Base-by-base conservation (phyloP, 2,113 vertebrate genomes). In the Chaetodon trifascialis region DNA sequence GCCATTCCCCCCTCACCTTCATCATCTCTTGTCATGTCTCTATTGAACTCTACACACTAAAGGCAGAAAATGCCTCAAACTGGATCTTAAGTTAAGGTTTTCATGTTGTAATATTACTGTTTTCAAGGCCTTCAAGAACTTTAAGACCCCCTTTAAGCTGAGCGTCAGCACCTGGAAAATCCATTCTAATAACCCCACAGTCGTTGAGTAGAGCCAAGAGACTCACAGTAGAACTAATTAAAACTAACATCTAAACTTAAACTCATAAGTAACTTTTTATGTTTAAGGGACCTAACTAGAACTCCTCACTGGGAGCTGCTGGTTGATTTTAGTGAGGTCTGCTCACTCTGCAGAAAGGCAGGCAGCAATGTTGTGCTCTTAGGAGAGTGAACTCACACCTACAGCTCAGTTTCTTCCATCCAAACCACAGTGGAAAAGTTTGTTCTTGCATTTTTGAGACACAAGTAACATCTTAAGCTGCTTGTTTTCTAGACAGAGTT, bases 351-450 rank as follows among this genome's bases (percentile, higher is more conserved):
- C 46, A 9, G 16, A 30, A 4, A n/a, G 17, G 1, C 47, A 44
- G 49, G 21, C 7, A 56, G 7, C 4, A 25, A 40, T 38, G 60
- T 64, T 44, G 59, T 52, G 51, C 23, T 76, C 5, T 44, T 23
- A 10, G 66, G 38, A 58, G 42, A 7, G 40, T 55, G 46, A 69
- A 70, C 14, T 78, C 65, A 69, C 54, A 51, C 42, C 30, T 51
- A 17, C 72, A 7, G 5, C 21, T 51, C 12, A 23, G 44, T 62
- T 38, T 36, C 16, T 30, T 23, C 21, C 7, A 4, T 40, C 34
- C 70, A 73, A 65, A 72, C 47, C 47, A 47, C 60, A 65, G 42
- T 66, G 38, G 42, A 58, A 80, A 52, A 44, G 21, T 49, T 59
- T 80, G 8, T 49, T 59, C 14, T 30, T 56, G 12, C 63, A 23